These are phyloP conservation scores for Psettodes erumei DNA, from an alignment of 2,113 vertebrate genomes.

Conservation along the genomic window DNA sequence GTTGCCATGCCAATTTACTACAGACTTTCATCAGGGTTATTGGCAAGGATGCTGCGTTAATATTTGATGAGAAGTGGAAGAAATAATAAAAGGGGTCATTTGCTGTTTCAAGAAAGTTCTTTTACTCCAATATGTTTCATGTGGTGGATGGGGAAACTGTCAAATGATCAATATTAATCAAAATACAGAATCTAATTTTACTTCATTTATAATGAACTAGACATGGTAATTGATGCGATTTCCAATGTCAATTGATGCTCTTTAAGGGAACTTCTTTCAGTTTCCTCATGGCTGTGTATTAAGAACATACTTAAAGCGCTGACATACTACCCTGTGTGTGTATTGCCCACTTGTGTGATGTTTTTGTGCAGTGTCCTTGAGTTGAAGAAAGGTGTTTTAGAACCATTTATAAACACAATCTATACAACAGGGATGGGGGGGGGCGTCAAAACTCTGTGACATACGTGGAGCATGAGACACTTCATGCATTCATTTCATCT, in stretches of 20 bases:
- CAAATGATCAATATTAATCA: slow-evolving; percentile 28
- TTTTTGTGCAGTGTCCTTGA: neutral
- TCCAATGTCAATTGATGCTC: neutral
- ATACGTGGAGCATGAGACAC: too few species aligned
- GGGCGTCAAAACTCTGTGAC: too few species aligned
- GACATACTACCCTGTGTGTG: neutral
- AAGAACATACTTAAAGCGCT: neutral
- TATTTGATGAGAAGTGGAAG: slow-evolving; percentile 52
- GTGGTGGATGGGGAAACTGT: neutral
- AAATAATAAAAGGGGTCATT: slow-evolving; percentile 16
- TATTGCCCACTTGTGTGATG: neutral
- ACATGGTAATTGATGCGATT: neutral
- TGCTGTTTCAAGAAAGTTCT: slow-evolving; percentile 30
- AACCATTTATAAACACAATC: too few species aligned
- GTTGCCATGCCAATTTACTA: slow-evolving; percentile 60
- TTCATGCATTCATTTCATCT: too few species aligned
- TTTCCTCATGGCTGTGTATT: neutral
- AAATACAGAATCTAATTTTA: neutral
- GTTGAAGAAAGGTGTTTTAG: neutral
- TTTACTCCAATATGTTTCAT: slow-evolving; percentile 49
- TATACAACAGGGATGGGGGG: too few species aligned
- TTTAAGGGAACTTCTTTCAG: neutral
- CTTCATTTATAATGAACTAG: neutral
- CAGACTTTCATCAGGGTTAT: slow-evolving; percentile 59
- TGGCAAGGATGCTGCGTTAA: slow-evolving; percentile 57